Percentiles rank a stretch among this genome's conserved stretches.
These are phyloP conservation scores for Arizona elegans DNA, from an alignment of 2,113 vertebrate species.

Conservation along the genomic window DNA sequence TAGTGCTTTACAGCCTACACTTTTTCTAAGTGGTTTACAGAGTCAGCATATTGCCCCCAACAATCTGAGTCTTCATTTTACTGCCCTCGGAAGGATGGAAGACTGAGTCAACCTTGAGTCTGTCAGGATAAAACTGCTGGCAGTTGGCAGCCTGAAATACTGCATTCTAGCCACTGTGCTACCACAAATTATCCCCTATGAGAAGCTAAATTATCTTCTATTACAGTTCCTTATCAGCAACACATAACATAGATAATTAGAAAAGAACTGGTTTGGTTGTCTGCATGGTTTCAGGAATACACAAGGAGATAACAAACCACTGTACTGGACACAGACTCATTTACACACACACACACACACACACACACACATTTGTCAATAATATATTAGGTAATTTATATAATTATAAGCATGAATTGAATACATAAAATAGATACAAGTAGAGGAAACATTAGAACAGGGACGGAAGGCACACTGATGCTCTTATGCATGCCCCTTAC, in stretches of 20 bases:
- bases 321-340: neutral
- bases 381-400: too few species aligned
- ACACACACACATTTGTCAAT: too few species aligned
- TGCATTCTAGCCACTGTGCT: neutral
- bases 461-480: too few species aligned
- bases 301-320: neutral
- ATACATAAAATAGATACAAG: too few species aligned
- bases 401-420: too few species aligned
- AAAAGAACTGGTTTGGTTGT: neutral
- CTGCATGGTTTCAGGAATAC: neutral
- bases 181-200: neutral
- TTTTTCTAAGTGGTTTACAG: neutral
- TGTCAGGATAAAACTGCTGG: neutral
- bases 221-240: neutral
- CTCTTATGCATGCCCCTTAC: too few species aligned
- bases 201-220: neutral
- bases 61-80: neutral
- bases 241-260: neutral
- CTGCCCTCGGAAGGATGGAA: neutral
- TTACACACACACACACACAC: neutral
- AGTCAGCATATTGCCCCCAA: neutral
- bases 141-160: neutral
- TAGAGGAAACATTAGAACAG: too few species aligned
- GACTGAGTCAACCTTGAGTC: neutral
- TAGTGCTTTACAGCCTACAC: neutral